Evolutionary conservation across 2,888 invertebrate species (phyloP).

Genomic region (Drosophila kambysellisi): DNA sequence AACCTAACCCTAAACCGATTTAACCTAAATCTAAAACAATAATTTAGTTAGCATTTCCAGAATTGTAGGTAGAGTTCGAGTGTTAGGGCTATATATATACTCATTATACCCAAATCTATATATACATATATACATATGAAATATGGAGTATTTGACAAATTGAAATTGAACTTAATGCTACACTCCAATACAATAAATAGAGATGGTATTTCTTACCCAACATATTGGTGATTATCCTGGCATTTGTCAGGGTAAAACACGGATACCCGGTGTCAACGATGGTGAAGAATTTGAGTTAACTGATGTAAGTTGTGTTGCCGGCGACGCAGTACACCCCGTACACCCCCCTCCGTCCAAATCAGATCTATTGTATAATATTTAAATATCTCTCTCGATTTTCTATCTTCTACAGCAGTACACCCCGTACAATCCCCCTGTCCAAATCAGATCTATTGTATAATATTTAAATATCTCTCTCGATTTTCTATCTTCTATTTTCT

Average conservation of each 20-base stretch:
- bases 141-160: slow-evolving; percentile 32
- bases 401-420: slow-evolving; percentile 42
- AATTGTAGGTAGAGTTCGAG: slow-evolving; percentile 22
- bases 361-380: slow-evolving; percentile 64
- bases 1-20: slow-evolving; percentile 36
- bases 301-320: slow-evolving; percentile 90
- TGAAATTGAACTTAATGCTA: slow-evolving; percentile 28
- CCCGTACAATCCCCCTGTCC: slow-evolving; percentile 13
- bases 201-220: slow-evolving; percentile 92
- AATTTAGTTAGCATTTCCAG: slow-evolving; percentile 23
- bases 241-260: slow-evolving; percentile 97
- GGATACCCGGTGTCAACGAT: slow-evolving; percentile 98
- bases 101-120: slow-evolving; percentile 29
- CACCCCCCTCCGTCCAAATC: slow-evolving; percentile 17
- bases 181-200: slow-evolving; percentile 86
- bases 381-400: slow-evolving; percentile 42
- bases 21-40: slow-evolving; percentile 34
- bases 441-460: slow-evolving; percentile 59
- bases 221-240: slow-evolving; percentile 95
- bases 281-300: slow-evolving; percentile 93
- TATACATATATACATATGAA: slow-evolving; percentile 3
- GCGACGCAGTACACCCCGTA: slow-evolving; percentile 34
- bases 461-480: slow-evolving; percentile 45
- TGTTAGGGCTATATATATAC: slow-evolving; percentile 21
- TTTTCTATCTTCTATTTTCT: slow-evolving; percentile 50